Percentiles rank a stretch among this genome's conserved stretches.
phyloP scores from a whole-genome alignment of 2,113 vertebrate genomes.

The Candoia aspera region DNA sequence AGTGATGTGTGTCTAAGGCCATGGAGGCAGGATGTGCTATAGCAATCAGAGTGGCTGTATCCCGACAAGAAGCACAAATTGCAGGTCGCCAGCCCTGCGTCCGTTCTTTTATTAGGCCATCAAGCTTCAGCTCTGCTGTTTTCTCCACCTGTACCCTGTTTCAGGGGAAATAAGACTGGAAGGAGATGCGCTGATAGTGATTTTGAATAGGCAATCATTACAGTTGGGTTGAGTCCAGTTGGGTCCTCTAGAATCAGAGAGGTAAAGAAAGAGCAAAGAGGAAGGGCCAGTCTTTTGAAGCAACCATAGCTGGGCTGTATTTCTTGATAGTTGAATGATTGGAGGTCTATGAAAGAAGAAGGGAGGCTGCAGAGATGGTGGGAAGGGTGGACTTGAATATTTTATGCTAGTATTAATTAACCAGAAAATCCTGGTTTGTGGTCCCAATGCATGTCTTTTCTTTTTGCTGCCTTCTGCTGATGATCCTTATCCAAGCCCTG shows the following conservation, averaged over 20 bases:
- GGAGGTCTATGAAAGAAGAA: neutral
- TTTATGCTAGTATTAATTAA: neutral
- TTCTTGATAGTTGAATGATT: neutral
- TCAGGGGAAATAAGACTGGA: neutral
- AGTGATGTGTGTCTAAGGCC: neutral
- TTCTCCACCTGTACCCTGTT: neutral
- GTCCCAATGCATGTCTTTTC: neutral
- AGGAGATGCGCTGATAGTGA: neutral
- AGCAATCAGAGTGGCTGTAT: neutral
- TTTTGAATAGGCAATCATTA: no score
- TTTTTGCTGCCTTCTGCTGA: constrained; percentile 40
- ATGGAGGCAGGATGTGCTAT: neutral
- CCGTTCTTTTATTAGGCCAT: neutral
- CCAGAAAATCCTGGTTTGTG: neutral
- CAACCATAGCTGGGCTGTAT: neutral
- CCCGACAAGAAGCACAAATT: neutral
- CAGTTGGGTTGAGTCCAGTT: neutral
- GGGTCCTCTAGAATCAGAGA: neutral
- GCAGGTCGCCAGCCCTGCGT: neutral
- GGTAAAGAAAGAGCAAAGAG: neutral
- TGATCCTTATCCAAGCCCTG: constrained; percentile 35
- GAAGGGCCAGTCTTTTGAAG: neutral
- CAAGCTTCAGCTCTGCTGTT: neutral
- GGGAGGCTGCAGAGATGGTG: neutral
- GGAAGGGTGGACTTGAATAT: neutral